Evolutionary conservation across 92 coral and sea anemone genomes (phyloP), one percentile per base, ranked within the genome.

Genomic region (Scolanthus callimorphus): DNA sequence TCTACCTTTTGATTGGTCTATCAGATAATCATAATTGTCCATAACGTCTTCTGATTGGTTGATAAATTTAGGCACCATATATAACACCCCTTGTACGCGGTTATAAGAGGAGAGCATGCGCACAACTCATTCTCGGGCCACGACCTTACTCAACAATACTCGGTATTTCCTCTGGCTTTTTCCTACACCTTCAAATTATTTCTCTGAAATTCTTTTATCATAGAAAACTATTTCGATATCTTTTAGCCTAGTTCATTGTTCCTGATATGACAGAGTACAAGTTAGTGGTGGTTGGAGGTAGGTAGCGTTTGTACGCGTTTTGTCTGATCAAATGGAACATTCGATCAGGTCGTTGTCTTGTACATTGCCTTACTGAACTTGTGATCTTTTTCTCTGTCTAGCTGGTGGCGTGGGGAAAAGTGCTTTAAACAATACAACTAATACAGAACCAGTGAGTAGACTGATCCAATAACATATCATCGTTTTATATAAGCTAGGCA

Each of bases 381-480:
- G 49, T 12, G 9, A 28, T 20, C 29, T 39, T 54, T 45, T 22
- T 21, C 4, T 24, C 17, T 27, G 20, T 23, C 3, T 67, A 91
- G 97, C 97, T 75, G 97, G 97, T 24, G 97, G 97, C 61, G 97
- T 91, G 44, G 97, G 97, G 26, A 91, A 91, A 39, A 91, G 97
- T 55, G 97, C 97, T 1, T 69, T 91, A 77, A n/a, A 91, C 97
- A 11, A 91, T 91, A 30, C 97, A 91, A 68, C 96, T 91, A 3
- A 91, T 91, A n/a, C 97, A 91, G 60, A 91, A 91, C 58, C 97
- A 91, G 97, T 91, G 52, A 91, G 97, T 87, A 44, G 30, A 21
- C 25, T 19, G 11, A 17, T 13, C 59, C 12, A 19, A 24, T 44
- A 55, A 55, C 25, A 9, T 3, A 29, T 46, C 17, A 46, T 55